These are phyloP conservation scores for Romanogobio albipinnatus DNA, from an alignment of 2,113 vertebrate genomes.

Conservation along the genomic window DNA sequence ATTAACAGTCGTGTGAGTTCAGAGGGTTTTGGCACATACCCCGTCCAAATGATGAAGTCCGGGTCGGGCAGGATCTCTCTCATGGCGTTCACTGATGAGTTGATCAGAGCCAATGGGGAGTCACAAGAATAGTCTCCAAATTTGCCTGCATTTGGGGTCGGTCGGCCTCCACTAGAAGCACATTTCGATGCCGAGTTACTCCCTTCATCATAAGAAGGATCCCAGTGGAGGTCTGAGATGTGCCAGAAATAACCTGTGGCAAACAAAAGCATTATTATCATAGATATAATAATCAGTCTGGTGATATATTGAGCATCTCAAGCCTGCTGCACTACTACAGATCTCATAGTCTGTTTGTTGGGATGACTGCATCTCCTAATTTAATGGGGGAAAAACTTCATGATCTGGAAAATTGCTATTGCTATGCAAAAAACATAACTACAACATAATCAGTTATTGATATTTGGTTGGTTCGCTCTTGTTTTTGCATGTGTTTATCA, in stretches of 20 bases:
- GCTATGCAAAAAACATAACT: no score
- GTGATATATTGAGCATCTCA: not conserved
- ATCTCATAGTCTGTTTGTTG: not conserved
- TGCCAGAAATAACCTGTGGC: slow-evolving; percentile 89
- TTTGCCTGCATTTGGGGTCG: slow-evolving; percentile 73
- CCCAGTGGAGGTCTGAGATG: slow-evolving; percentile 89
- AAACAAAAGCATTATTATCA: not conserved
- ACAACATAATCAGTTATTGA: no score
- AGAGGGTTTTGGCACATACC: slow-evolving; percentile 71
- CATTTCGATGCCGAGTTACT: slow-evolving; percentile 74
- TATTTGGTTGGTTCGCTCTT: no score
- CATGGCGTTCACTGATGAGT: slow-evolving; percentile 83
- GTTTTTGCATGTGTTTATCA: no score
- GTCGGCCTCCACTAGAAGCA: slow-evolving; percentile 78
- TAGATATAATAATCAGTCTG: not conserved
- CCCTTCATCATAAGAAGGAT: slow-evolving; percentile 78
- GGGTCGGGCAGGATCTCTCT: slow-evolving; percentile 76
- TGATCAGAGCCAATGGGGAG: slow-evolving; percentile 84
- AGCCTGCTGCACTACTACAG: not conserved
- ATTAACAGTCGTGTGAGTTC: not conserved
- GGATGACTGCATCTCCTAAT: no score
- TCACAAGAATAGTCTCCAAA: slow-evolving; percentile 91
- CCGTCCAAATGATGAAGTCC: slow-evolving; percentile 96
- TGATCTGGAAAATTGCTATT: no score
- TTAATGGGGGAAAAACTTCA: no score